phyloP scores from a whole-genome alignment of 2,888 invertebrate genomes.

The Stramonita haemastoma region DNA sequence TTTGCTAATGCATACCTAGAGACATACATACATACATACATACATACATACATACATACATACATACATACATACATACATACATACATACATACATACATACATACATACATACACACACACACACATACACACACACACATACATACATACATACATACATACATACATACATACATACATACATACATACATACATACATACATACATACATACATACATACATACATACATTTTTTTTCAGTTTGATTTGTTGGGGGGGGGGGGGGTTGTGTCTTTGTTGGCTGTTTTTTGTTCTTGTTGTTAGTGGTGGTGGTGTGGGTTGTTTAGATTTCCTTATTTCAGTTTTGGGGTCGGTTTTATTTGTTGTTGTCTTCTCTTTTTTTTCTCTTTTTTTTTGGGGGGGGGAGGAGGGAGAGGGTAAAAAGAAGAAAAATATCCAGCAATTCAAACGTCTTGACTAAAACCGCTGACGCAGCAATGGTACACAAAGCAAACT shows the following conservation, averaged over 20 bases:
- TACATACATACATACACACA: background rate
- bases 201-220: background rate
- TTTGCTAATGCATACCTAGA: background rate
- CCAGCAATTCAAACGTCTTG: too few relatives aligned
- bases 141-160: background rate
- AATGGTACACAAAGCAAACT: too few relatives aligned
- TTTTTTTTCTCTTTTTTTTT: too few relatives aligned
- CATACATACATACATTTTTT: background rate
- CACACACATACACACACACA: background rate
- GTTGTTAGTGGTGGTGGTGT: background rate
- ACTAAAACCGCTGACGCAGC: too few relatives aligned
- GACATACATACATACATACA: slow-evolving; percentile 4
- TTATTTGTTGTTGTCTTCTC: too few relatives aligned
- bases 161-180: background rate
- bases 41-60: background rate
- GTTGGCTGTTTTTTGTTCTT: background rate
- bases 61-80: background rate
- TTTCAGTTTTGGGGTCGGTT: too few relatives aligned
- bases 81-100: background rate
- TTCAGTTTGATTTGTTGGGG: too few relatives aligned
- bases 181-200: background rate
- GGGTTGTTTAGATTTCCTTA: too few relatives aligned
- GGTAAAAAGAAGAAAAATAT: too few relatives aligned
- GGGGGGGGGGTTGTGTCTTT: too few relatives aligned
- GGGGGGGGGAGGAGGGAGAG: background rate